Evolutionary conservation across 2,113 vertebrate genomes (phyloP).

Genomic region (Entomyzon cyanotis): DNA sequence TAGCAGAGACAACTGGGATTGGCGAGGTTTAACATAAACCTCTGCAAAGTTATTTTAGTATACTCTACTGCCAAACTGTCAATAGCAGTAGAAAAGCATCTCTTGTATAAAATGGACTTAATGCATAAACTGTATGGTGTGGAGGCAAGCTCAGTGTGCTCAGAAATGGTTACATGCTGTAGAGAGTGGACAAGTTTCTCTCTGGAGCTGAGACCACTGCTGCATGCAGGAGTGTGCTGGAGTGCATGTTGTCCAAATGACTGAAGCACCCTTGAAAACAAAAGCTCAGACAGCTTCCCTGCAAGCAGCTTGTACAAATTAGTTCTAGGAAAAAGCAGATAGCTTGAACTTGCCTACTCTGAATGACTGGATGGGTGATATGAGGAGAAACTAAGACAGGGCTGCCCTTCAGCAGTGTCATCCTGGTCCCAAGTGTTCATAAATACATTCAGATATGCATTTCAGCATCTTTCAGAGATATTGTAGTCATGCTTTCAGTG

Average conservation of each 20-base stretch:
- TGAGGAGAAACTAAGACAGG: neutral
- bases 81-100: neutral
- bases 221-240: neutral
- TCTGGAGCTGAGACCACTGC: neutral
- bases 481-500: neutral
- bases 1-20: neutral
- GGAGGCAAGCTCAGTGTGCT: neutral
- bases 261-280: neutral
- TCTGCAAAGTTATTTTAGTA: neutral
- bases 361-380: neutral
- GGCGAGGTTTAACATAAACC: neutral
- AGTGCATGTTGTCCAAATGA: neutral
- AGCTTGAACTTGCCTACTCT: neutral
- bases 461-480: neutral
- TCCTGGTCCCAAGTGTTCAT: neutral
- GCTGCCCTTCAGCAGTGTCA: neutral
- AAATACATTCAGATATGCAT: neutral
- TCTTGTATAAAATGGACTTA: neutral
- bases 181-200: neutral
- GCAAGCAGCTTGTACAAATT: neutral
- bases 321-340: neutral
- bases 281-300: neutral
- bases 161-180: accelerated
- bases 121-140: neutral
- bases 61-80: neutral